These are phyloP conservation scores for Neelides folsomi DNA, from an alignment of 2,888 invertebrate species.

Conservation along the genomic window DNA sequence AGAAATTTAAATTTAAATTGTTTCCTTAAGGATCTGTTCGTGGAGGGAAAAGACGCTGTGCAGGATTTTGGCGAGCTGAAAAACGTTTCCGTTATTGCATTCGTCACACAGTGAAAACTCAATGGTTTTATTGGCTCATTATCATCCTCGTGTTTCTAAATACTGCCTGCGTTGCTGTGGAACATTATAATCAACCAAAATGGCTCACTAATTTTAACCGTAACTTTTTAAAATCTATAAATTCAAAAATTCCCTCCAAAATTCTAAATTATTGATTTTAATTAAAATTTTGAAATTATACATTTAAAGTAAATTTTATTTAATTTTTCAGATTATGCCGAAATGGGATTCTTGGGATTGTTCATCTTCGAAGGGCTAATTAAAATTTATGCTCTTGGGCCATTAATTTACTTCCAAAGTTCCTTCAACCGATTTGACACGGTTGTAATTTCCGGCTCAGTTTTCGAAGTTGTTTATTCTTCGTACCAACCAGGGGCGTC, in stretches of 20 bases:
- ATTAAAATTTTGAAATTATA: too few species aligned
- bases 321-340: conserved; percentile 41
- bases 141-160: conserved; percentile 41
- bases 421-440: conserved; percentile 50
- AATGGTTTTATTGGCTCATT: conserved; percentile 45
- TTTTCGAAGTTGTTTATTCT: conserved; percentile 44
- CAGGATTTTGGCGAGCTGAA: neutral
- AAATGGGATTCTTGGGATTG: conserved; percentile 45
- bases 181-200: conserved; percentile 45
- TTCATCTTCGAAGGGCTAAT: conserved; percentile 47
- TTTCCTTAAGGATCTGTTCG: neutral
- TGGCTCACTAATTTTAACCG: conserved; percentile 46
- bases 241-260: too few species aligned
- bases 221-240: too few species aligned
- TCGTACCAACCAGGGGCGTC: conserved; percentile 39
- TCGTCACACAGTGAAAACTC: conserved; percentile 43
- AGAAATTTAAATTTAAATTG: conserved; percentile 13
- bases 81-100: conserved; percentile 33
- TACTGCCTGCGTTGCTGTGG: conserved; percentile 47
- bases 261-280: too few species aligned
- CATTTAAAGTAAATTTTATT: too few species aligned
- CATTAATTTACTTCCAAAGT: conserved; percentile 44
- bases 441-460: conserved; percentile 44
- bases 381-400: conserved; percentile 47
- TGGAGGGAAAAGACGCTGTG: too few species aligned